Evolutionary conservation across 2,888 invertebrate species (phyloP).

Genomic region (Cantharis rustica): DNA sequence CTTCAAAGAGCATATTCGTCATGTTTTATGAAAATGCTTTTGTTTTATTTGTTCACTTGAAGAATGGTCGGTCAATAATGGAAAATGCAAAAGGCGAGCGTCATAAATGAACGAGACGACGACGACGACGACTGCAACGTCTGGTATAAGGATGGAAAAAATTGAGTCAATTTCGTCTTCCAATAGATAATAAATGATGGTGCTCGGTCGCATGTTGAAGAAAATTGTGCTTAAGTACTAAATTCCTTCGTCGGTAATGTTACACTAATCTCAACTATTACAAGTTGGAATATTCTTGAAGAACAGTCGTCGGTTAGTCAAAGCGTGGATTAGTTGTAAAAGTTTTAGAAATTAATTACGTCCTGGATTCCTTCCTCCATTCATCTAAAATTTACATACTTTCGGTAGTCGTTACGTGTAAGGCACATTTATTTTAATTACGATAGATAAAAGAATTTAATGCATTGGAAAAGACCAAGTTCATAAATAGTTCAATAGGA

Average conservation of each 20-base stretch:
- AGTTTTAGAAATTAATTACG: neutral
- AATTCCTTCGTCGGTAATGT: neutral
- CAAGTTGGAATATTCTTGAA: neutral
- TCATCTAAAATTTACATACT: neutral
- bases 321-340: neutral
- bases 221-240: neutral
- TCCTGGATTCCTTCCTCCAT: neutral
- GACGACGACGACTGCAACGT: no score
- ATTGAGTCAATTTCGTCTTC: neutral
- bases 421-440: neutral
- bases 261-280: neutral
- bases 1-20: neutral
- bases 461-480: neutral
- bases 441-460: neutral
- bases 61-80: neutral
- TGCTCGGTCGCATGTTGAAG: neutral
- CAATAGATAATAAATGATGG: neutral
- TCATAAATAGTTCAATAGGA: conserved; percentile 17
- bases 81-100: no score
- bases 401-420: neutral
- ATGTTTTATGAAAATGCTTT: neutral
- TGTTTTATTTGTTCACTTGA: neutral
- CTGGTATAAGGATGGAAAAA: neutral
- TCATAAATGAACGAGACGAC: neutral
- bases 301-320: neutral